Base-by-base conservation (phyloP, 1,140 invertebrate genomes). In the Papilio xuthus region DNA sequence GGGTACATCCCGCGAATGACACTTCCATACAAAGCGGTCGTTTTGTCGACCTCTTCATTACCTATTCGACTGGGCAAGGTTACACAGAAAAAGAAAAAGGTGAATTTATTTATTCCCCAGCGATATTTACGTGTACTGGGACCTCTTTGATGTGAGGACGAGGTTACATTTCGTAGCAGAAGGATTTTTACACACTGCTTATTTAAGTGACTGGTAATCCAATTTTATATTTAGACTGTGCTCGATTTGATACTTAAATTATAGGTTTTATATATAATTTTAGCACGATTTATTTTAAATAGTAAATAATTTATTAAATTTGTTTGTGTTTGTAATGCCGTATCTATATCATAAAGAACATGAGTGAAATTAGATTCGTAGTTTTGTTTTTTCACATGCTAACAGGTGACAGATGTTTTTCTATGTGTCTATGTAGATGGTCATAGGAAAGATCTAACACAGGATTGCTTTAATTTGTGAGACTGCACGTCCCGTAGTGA, bases 401-500 rank as follows among this genome's bases (percentile, higher is more conserved):
- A 15, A 9, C 13, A 28, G 15, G 60, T 28, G 26, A 28, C 18
- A 28, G n/a, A 23, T 60, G 56, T 28, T 12, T 60, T 2, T 26
- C 10, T 13, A 15, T 15, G 26, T 67, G 26, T 32, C 26, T 67
- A 67, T 26, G 3, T 28, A 67, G 60, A 32, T 6, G 15, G 15
- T 67, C 13, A 67, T 28, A 28, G 26, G 12, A 28, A 18, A 12
- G 0, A 67, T 26, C 26, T 56, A 26, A 28, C 47, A 26, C 20
- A 50, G 50, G 41, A 28, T 37, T 75, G 73, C 73, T 47, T 56
- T 56, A 75, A 75, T 75, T 75, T 75, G 73, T 56, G 73, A 56
- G 73, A 75, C 73, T 56, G 73, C 50, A 75, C 73, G 82, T 82
- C 82, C 75, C 83, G 84, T 86, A 88, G 85, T 82, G 81, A 80